Conservation (phyloP, 1,140 invertebrate genomes). For the Reticulitermes speratus region DNA sequence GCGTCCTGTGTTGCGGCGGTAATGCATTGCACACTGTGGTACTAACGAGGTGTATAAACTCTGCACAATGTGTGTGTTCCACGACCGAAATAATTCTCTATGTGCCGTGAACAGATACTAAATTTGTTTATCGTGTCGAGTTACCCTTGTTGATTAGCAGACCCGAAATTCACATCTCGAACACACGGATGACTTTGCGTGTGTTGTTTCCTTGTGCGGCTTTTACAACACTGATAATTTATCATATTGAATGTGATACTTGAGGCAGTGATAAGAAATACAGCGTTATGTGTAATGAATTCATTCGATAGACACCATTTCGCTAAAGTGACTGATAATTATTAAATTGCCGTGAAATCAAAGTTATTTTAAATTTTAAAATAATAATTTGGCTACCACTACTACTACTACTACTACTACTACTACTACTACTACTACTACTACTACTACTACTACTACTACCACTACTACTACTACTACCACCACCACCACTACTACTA, state of each 20-base stretch:
- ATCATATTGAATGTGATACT: neutral
- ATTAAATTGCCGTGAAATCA: too few species aligned
- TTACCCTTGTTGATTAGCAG: neutral
- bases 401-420: too few species aligned
- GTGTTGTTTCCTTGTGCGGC: neutral
- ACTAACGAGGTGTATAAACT: neutral
- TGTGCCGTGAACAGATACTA: neutral
- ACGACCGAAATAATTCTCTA: neutral
- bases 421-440: too few species aligned
- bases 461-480: too few species aligned
- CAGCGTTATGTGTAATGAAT: neutral
- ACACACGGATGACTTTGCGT: neutral
- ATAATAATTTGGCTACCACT: too few species aligned
- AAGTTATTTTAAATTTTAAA: too few species aligned
- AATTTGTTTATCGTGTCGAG: neutral
- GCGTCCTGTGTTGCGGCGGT: neutral
- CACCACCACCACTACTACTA: too few species aligned
- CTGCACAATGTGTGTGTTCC: neutral
- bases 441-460: too few species aligned
- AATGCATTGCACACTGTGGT: neutral
- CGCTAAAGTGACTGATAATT: too few species aligned
- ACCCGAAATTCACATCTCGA: neutral
- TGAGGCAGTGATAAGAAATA: neutral
- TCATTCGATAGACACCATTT: neutral
- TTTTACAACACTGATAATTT: neutral